Evolutionary conservation across 1,140 invertebrate species (phyloP).

Genomic region (Centruroides sculpturatus): DNA sequence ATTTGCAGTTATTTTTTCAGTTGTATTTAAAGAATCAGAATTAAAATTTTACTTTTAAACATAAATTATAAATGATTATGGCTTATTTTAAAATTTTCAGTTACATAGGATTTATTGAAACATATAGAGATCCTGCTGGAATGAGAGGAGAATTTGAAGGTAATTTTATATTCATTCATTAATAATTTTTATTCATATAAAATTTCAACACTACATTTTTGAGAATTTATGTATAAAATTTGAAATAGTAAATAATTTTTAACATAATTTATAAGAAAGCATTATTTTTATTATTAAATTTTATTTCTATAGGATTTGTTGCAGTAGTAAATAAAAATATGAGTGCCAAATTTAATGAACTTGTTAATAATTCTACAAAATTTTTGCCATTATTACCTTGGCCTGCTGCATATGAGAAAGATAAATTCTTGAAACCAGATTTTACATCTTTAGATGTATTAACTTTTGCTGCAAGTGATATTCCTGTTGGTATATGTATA

Average conservation of each 20-base stretch:
- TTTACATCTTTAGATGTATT: constrained; percentile 94
- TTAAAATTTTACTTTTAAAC: no score
- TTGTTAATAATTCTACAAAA: constrained; percentile 58
- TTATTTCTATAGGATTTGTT: constrained; percentile 52
- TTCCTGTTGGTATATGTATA: constrained; percentile 92
- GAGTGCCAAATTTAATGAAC: constrained; percentile 68
- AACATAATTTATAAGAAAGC: no score
- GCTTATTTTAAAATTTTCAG: no score
- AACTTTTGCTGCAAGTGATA: constrained; percentile 75
- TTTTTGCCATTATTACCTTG: constrained; percentile 72
- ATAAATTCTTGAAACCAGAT: constrained; percentile 78
- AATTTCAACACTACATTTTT: no score
- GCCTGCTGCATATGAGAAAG: constrained; percentile 76
- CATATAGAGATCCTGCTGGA: constrained; percentile 82
- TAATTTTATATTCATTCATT: constrained; percentile 5
- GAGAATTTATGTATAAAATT: no score
- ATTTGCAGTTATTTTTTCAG: no score
- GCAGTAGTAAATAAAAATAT: constrained; percentile 88
- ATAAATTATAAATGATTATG: no score
- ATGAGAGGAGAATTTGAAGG: constrained; percentile 88
- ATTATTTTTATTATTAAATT: background rate
- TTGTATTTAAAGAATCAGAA: no score
- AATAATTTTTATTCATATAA: no score
- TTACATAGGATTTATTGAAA: constrained; percentile 92
- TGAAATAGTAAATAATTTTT: no score